Evolutionary conservation across 2,113 vertebrate genomes (phyloP).

Genomic region (Salminus brasiliensis): DNA sequence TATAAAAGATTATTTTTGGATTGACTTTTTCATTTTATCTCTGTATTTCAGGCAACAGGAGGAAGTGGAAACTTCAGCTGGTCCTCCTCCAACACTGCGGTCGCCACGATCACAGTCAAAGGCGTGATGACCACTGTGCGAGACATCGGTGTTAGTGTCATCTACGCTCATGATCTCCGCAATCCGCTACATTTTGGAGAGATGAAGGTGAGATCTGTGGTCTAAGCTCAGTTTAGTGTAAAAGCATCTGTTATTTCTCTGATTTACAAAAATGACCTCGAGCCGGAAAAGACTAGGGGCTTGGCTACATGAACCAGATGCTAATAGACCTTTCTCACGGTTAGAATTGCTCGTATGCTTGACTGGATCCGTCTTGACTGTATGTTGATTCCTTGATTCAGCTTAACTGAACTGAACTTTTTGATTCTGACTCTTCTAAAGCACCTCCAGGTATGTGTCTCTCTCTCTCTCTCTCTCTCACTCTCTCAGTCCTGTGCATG

Average conservation of each 20-base stretch:
- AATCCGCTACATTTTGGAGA: conserved; percentile 88
- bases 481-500: background rate
- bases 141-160: conserved; percentile 83
- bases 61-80: conserved; percentile 97
- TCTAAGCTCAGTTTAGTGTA: background rate
- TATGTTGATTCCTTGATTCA: too few relatives aligned
- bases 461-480: background rate
- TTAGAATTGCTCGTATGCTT: too few relatives aligned
- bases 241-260: too few relatives aligned
- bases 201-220: conserved; percentile 83
- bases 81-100: conserved; percentile 84
- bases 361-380: too few relatives aligned
- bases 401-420: too few relatives aligned
- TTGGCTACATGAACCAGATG: too few relatives aligned
- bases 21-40: background rate
- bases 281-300: too few relatives aligned
- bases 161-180: conserved; percentile 87
- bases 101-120: conserved; percentile 90
- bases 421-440: too few relatives aligned
- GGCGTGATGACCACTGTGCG: conserved; percentile 89
- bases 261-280: too few relatives aligned
- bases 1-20: too few relatives aligned
- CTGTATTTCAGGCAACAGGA: conserved; percentile 77
- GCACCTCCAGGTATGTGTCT: too few relatives aligned
- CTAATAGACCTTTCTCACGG: too few relatives aligned